phyloP scores from a whole-genome alignment of 2,888 invertebrate species.

The Coenonympha glycerion region DNA sequence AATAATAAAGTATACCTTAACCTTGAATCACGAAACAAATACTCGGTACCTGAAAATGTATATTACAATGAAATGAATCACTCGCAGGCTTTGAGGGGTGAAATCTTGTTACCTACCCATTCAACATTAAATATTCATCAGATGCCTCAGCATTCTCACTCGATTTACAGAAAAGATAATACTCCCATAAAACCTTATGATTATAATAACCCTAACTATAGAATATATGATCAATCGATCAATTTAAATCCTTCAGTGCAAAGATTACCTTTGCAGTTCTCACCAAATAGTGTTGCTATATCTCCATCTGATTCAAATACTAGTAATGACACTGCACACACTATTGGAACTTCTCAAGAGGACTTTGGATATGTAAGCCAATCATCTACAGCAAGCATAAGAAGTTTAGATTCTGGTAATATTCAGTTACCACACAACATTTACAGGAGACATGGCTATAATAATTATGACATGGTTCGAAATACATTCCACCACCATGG shows the following conservation, averaged over 20 bases:
- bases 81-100: constrained; percentile 48
- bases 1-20: constrained; percentile 55
- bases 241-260: constrained; percentile 47
- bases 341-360: constrained; percentile 53
- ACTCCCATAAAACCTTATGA: constrained; percentile 51
- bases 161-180: constrained; percentile 58
- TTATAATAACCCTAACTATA: constrained; percentile 49
- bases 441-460: constrained; percentile 52
- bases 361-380: constrained; percentile 72
- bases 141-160: constrained; percentile 46
- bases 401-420: constrained; percentile 57
- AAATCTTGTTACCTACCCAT: constrained; percentile 51
- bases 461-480: constrained; percentile 44
- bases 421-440: constrained; percentile 50
- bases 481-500: constrained; percentile 32
- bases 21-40: constrained; percentile 54
- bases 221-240: constrained; percentile 49
- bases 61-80: constrained; percentile 55
- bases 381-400: constrained; percentile 61
- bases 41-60: constrained; percentile 47
- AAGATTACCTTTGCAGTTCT: constrained; percentile 58
- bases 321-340: constrained; percentile 58
- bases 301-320: constrained; percentile 66
- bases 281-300: constrained; percentile 60
- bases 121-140: constrained; percentile 49